Evolutionary conservation across 1,140 invertebrate genomes (phyloP).

Genomic region (Galleria mellonella): DNA sequence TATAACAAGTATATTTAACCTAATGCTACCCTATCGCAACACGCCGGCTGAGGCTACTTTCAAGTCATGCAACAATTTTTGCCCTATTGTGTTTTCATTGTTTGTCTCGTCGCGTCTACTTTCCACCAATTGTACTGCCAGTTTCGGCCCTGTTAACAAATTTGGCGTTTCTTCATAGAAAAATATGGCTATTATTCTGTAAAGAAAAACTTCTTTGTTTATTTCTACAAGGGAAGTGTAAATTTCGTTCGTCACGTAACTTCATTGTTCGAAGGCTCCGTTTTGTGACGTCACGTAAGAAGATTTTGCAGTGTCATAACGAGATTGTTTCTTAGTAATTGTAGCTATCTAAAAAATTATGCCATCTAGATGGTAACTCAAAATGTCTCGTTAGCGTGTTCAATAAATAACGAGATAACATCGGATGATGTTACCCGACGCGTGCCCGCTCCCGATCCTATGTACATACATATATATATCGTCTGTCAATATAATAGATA

Average conservation of each 20-base stretch:
- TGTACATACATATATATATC: too few relatives aligned
- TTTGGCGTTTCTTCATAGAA: slow-evolving; percentile 19
- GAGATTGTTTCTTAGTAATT: slow-evolving; percentile 34
- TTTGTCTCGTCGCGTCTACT: slow-evolving; percentile 24
- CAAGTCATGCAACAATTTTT: slow-evolving; percentile 27
- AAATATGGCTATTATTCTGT: slow-evolving; percentile 7
- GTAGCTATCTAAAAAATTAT: slow-evolving; percentile 29
- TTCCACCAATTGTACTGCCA: slow-evolving; percentile 34
- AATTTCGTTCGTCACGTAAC: slow-evolving; percentile 13
- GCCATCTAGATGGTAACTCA: slow-evolving; percentile 16
- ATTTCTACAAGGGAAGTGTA: background rate
- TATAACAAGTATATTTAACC: too few relatives aligned
- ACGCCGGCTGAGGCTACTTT: slow-evolving; percentile 9
- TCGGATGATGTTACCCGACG: slow-evolving; percentile 24
- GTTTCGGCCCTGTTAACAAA: slow-evolving; percentile 22
- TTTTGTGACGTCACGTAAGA: slow-evolving; percentile 2
- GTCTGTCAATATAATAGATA: too few relatives aligned
- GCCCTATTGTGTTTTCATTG: slow-evolving; percentile 30
- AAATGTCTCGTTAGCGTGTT: slow-evolving; percentile 49
- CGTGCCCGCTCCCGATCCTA: slow-evolving; percentile 8
- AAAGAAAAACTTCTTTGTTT: slow-evolving; percentile 17
- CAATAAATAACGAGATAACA: slow-evolving; percentile 56
- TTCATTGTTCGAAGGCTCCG: slow-evolving; percentile 12
- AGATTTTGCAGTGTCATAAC: slow-evolving; percentile 18
- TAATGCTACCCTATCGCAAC: background rate